Evolutionary conservation across 2,797 vertebrate genomes (phyloP).

Genomic region (Micromesistius poutassou): DNA sequence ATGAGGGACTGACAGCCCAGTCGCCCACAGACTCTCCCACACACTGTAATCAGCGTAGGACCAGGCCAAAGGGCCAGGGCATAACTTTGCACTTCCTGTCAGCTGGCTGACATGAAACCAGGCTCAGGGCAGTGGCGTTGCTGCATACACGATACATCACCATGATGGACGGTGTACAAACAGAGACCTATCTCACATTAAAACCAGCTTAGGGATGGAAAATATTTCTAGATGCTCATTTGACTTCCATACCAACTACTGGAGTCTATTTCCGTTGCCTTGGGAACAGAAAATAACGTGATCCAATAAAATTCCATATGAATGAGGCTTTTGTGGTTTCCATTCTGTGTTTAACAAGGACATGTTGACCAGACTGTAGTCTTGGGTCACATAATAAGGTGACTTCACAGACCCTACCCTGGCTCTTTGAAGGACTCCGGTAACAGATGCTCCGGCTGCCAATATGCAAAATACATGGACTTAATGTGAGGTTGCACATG

Average conservation of each 20-base stretch:
- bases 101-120: conserved; percentile 20
- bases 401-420: conserved; percentile 21
- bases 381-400: conserved; percentile 30
- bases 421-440: conserved; percentile 3
- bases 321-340: not conserved
- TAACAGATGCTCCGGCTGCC: no score
- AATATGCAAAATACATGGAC: conserved; percentile 37
- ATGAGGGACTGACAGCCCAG: conserved; percentile 29
- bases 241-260: not conserved
- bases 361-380: conserved; percentile 6
- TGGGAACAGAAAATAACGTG: not conserved
- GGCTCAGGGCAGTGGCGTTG: conserved; percentile 1
- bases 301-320: not conserved
- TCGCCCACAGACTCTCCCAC: conserved; percentile 31
- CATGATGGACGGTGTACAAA: conserved; percentile 22
- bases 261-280: not conserved
- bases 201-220: conserved; percentile 10
- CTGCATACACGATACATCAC: conserved; percentile 1
- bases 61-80: conserved; percentile 37
- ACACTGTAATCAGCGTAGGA: conserved; percentile 36
- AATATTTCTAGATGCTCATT: conserved; percentile 7
- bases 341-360: not conserved
- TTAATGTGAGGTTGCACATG: conserved; percentile 16
- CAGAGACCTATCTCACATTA: not conserved
- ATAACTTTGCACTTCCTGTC: conserved; percentile 34